These are phyloP conservation scores for Leucosticte australis DNA, from an alignment of 2,113 vertebrate species.

Conservation along the genomic window DNA sequence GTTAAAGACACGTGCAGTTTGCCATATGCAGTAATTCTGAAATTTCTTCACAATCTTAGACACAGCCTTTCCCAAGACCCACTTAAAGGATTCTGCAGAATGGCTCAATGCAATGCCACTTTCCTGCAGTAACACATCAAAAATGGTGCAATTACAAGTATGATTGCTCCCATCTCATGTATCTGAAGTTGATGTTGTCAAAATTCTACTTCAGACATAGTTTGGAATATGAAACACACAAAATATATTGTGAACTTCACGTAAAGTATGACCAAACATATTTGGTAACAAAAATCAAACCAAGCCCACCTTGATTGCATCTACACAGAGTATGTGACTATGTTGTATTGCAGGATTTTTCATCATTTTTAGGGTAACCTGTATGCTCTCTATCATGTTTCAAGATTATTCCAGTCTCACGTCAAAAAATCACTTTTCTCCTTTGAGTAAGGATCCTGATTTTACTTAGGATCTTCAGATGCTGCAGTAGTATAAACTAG, in stretches of 20 bases:
- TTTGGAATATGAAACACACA: not conserved
- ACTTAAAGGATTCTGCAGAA: not conserved
- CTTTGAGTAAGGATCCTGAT: not conserved
- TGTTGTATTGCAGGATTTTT: not conserved
- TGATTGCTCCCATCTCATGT: not conserved
- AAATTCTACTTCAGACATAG: not conserved
- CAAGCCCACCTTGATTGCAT: not conserved
- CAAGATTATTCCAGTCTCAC: not conserved
- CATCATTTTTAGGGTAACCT: not conserved
- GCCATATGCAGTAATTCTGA: not conserved
- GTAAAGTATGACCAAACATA: not conserved
- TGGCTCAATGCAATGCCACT: not conserved
- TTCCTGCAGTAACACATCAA: not conserved
- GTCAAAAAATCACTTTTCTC: not conserved
- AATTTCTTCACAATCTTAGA: not conserved
- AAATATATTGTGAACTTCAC: not conserved
- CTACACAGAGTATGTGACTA: not conserved
- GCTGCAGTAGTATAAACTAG: not conserved
- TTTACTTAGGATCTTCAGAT: not conserved
- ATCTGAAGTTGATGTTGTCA: not conserved
- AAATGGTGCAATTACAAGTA: not conserved
- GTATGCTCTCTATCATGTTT: not conserved
- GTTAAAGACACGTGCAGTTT: not conserved
- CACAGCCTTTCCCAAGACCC: not conserved
- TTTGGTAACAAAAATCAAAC: not conserved